A percentile compares a stretch with the other conserved stretches of the same genome.
These are phyloP conservation scores for Thaumatotibia leucotreta DNA, from an alignment of 1,140 invertebrate species.

Conservation along the genomic window DNA sequence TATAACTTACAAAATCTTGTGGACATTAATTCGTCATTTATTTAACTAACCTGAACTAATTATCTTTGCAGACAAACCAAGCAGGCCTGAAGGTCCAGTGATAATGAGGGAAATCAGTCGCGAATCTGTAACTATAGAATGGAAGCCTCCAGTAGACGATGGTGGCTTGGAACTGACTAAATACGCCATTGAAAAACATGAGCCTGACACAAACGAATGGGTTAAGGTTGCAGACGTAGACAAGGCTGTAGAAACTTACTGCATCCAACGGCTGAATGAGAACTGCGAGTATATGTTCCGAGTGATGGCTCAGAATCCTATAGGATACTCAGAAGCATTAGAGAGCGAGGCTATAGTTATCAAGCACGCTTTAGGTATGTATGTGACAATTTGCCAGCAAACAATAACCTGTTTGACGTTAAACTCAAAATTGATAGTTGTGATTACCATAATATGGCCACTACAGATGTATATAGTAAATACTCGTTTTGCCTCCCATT, in stretches of 20 bases:
- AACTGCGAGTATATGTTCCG: conserved; percentile 91
- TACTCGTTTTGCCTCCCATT: too few species aligned
- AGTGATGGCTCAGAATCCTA: conserved; percentile 88
- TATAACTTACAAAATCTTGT: too few species aligned
- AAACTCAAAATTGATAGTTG: too few species aligned
- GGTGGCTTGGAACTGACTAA: conserved; percentile 87
- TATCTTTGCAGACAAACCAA: conserved; percentile 84
- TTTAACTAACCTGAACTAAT: neutral
- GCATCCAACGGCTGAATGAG: conserved; percentile 86
- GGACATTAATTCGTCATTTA: too few species aligned
- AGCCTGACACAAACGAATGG: conserved; percentile 83
- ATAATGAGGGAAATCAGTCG: conserved; percentile 84
- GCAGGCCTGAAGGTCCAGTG: conserved; percentile 87
- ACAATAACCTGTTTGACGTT: too few species aligned
- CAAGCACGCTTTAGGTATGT: conserved; percentile 68
- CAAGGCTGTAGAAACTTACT: conserved; percentile 82
- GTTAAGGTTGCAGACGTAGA: conserved; percentile 87
- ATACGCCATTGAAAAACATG: conserved; percentile 90
- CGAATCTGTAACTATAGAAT: conserved; percentile 85
- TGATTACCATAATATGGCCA: too few species aligned
- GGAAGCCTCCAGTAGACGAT: conserved; percentile 89
- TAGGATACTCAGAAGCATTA: conserved; percentile 86
- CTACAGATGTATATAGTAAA: too few species aligned
- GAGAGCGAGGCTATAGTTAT: conserved; percentile 83
- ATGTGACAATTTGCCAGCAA: neutral